These are phyloP conservation scores for Meloidogyne floridensis DNA, from an alignment of 1,140 invertebrate species.

Conservation along the genomic window DNA sequence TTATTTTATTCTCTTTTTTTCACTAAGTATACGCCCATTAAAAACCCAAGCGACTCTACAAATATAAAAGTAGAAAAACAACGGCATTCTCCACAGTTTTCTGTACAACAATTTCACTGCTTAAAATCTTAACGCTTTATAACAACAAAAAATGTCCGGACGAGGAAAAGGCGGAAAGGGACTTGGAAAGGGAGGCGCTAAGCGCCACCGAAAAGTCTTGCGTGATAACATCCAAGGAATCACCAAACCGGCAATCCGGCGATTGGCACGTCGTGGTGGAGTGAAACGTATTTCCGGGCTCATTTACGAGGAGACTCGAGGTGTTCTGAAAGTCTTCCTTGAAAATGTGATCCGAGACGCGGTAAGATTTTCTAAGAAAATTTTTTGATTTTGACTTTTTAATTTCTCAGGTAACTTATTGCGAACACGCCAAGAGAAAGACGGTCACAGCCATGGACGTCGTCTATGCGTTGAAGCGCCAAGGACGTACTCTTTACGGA, in stretches of 20 bases:
- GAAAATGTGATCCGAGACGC: slow-evolving; percentile 28
- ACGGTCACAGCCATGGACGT: slow-evolving; percentile 84
- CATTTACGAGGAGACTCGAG: slow-evolving; percentile 72
- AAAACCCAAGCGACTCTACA: not conserved
- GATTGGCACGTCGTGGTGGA: slow-evolving; percentile 76
- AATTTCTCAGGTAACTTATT: slow-evolving; percentile 74
- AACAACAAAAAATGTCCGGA: slow-evolving; percentile 61
- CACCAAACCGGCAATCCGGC: slow-evolving; percentile 74
- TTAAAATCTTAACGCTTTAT: not conserved
- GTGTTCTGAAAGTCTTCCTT: slow-evolving; percentile 49
- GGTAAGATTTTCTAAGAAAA: not conserved
- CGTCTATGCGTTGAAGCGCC: slow-evolving; percentile 81
- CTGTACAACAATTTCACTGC: not conserved
- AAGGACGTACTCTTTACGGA: slow-evolving; percentile 75
- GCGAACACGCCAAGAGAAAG: slow-evolving; percentile 80
- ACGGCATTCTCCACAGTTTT: not conserved
- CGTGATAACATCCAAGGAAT: slow-evolving; percentile 75
- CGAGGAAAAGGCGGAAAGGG: slow-evolving; percentile 75
- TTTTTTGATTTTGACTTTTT: not conserved
- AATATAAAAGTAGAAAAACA: slow-evolving; percentile 2
- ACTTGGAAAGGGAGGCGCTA: slow-evolving; percentile 74
- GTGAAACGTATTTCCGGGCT: slow-evolving; percentile 77
- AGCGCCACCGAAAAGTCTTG: slow-evolving; percentile 73
- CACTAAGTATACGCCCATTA: not conserved
- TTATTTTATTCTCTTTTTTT: too few species aligned